These are phyloP conservation scores for Stomatorhinus ivindoensis DNA, from an alignment of 2,113 vertebrate genomes.

Conservation along the genomic window DNA sequence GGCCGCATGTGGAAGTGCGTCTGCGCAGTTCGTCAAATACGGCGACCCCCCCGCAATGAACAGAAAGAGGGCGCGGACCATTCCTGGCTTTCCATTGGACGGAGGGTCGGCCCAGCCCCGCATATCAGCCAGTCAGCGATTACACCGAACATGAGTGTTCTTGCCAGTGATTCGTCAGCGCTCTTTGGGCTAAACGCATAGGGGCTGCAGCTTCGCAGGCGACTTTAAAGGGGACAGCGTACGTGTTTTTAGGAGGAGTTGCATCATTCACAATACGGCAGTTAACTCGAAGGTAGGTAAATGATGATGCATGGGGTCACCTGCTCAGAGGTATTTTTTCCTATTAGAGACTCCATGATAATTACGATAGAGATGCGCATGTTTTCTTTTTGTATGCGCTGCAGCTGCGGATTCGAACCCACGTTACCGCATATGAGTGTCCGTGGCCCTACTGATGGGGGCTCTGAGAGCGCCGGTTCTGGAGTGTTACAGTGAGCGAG, in stretches of 20 bases:
- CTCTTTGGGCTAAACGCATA: too few relatives aligned
- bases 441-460: neutral
- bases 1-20: neutral
- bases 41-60: neutral
- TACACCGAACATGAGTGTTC: neutral
- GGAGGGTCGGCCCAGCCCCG: conserved; percentile 38
- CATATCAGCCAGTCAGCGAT: conserved; percentile 46
- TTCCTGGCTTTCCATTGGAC: conserved; percentile 27
- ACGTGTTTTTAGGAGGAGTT: neutral
- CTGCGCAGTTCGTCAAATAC: neutral
- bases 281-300: neutral
- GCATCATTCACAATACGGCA: neutral
- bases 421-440: neutral
- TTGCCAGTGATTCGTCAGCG: neutral
- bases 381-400: neutral
- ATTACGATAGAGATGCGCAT: neutral
- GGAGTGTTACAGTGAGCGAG: neutral
- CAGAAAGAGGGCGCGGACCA: neutral
- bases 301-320: too few relatives aligned
- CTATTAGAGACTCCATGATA: neutral
- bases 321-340: too few relatives aligned
- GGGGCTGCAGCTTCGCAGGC: neutral
- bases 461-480: neutral
- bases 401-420: neutral
- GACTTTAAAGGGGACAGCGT: neutral